Evolutionary conservation across 2,888 invertebrate species (phyloP), one percentile per base, ranked within the genome.

Genomic region (Argyresthia albistria): DNA sequence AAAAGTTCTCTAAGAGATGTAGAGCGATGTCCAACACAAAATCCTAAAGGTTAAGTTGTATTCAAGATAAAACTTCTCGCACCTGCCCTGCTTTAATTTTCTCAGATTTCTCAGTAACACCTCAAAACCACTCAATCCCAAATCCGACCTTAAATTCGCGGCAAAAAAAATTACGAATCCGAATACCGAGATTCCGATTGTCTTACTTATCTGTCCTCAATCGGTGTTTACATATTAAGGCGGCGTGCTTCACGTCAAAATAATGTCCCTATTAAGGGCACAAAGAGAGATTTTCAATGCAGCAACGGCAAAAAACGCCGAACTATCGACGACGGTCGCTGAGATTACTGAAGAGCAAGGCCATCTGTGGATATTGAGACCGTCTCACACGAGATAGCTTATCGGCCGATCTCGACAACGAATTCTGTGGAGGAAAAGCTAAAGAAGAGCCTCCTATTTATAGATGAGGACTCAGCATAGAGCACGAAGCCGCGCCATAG

Each of bases 291-390:
- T 73, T 79, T 83, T 73, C 83, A 81, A 80, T 81, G 83, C 79
- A 82, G 67, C 71, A 67, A 71, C 69, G 46, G 74, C 81, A 84
- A 86, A 86, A 87, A 86, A 77, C 77, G 76, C 62, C 77, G 75
- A 81, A 82, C 80, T 80, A 80, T 79, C 74, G 66, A 73, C 73
- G 66, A 63, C 65, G 65, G 65, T 64, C 60, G 65, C 69, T 70
- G 69, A 83, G 82, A 84, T 83, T 83, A 82, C 74, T 70, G 56
- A 68, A 73, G 71, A 80, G 83, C 78, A 79, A 83, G 82, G 81
- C 78, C 86, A 86, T 86, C 86, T 86, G 86, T 80, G 81, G 84
- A 84, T 84, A 86, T 86, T 80, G 87, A 87, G 87, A 83, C 79
- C 81, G 77, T 80, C 84, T 82, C 78, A 76, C 81, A 70, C 80